Conservation (phyloP, 2,888 invertebrate genomes). For the Stenoptilia bipunctidactyla region DNA sequence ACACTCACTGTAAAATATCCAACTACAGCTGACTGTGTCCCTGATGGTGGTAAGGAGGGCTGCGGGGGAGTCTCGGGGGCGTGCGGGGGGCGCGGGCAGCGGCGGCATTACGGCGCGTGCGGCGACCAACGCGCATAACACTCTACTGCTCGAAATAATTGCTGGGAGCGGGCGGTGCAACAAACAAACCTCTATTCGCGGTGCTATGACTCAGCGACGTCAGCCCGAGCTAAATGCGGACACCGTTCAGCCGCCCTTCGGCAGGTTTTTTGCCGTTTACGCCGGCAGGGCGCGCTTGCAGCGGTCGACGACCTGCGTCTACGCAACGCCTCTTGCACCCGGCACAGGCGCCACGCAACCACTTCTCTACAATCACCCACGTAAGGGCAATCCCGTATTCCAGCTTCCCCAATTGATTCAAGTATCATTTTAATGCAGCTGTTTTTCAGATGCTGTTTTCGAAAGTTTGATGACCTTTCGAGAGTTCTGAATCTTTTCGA, state of each 20-base stretch:
- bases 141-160: constrained; percentile 61
- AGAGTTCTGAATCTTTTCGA: too few species aligned
- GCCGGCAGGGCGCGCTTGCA: constrained; percentile 55
- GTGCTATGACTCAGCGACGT: constrained; percentile 63
- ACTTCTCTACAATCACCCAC: too few species aligned
- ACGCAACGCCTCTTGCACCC: constrained; percentile 64
- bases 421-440: too few species aligned
- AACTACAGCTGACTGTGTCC: constrained; percentile 79
- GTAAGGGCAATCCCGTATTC: too few species aligned
- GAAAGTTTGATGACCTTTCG: too few species aligned
- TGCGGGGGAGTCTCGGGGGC: constrained; percentile 67
- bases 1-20: constrained; percentile 81
- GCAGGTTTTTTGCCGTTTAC: constrained; percentile 61
- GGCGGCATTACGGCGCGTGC: constrained; percentile 57
- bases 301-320: too few species aligned
- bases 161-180: constrained; percentile 66
- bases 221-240: constrained; percentile 68
- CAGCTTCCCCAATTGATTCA: too few species aligned
- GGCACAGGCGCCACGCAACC: constrained; percentile 26
- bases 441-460: too few species aligned
- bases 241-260: constrained; percentile 65
- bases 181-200: constrained; percentile 67
- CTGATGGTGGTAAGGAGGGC: constrained; percentile 73
- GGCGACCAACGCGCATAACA: constrained; percentile 47
- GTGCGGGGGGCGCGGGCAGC: constrained; percentile 52